These are phyloP conservation scores for Scophthalmus maximus DNA, from an alignment of 2,113 vertebrate genomes.

Conservation along the genomic window DNA sequence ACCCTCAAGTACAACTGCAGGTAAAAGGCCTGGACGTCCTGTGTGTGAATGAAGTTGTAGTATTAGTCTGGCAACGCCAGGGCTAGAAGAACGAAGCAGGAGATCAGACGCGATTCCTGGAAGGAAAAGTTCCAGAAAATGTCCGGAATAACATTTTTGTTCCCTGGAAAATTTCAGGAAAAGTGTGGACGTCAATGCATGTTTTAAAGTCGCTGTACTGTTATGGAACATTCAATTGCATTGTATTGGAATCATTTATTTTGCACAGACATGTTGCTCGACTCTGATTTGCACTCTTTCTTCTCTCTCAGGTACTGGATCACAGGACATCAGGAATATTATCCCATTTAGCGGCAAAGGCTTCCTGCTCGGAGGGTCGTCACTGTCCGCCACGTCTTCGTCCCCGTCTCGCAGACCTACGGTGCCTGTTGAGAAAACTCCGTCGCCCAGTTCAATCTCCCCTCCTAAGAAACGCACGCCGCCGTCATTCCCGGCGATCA, in stretches of 20 bases:
- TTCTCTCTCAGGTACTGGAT: conserved; percentile 73
- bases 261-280: not conserved
- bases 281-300: conserved; percentile 10
- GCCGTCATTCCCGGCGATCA: conserved; percentile 10
- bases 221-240: too few species aligned
- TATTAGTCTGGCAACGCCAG: too few species aligned
- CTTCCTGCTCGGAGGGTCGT: conserved; percentile 84
- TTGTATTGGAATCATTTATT: too few species aligned
- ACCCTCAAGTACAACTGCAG: conserved; percentile 47
- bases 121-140: too few species aligned
- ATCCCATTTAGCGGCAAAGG: conserved; percentile 91
- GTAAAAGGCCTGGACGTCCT: conserved; percentile 28
- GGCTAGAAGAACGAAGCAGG: too few species aligned
- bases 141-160: too few species aligned
- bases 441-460: not conserved
- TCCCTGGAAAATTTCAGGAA: too few species aligned
- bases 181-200: too few species aligned
- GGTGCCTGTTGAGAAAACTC: conserved; percentile 3
- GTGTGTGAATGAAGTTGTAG: not conserved
- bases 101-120: too few species aligned
- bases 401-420: conserved; percentile 39
- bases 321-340: conserved; percentile 73
- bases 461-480: conserved; percentile 28
- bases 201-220: too few species aligned
- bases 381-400: conserved; percentile 4